These are phyloP conservation scores for Nomada goodeniana DNA, from an alignment of 2,888 invertebrate species.

Conservation along the genomic window DNA sequence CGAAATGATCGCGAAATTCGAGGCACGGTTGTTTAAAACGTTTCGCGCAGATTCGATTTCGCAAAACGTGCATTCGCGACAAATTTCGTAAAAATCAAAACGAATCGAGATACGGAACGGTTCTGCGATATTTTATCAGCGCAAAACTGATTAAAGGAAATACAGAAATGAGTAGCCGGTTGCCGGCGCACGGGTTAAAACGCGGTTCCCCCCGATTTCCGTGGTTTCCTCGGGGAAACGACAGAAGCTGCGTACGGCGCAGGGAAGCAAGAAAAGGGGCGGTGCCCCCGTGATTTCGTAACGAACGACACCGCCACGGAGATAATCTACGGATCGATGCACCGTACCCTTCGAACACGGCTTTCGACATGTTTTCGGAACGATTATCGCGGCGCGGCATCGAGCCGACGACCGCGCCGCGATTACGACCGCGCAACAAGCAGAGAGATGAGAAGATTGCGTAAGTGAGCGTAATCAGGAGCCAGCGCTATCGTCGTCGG, in stretches of 20 bases:
- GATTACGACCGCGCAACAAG: conserved; percentile 13
- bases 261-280: not conserved
- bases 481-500: not conserved
- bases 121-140: too few species aligned
- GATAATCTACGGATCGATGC: conserved; percentile 6
- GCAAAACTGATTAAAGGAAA: too few species aligned
- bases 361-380: conserved; percentile 23
- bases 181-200: too few species aligned
- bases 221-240: too few species aligned
- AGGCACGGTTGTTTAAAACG: too few species aligned
- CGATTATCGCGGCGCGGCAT: conserved; percentile 15
- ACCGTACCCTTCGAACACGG: not conserved
- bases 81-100: too few species aligned
- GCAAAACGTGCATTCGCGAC: too few species aligned
- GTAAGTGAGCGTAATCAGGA: conserved; percentile 23
- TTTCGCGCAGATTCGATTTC: too few species aligned
- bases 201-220: too few species aligned
- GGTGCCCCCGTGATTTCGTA: conserved; percentile 1
- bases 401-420: conserved; percentile 10
- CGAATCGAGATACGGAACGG: too few species aligned
- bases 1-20: not conserved
- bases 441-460: conserved; percentile 15
- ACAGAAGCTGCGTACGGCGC: too few species aligned
- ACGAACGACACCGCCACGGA: not conserved
- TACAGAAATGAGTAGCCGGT: too few species aligned